Percentiles rank a stretch among this genome's conserved stretches.
Evolutionary conservation across 2,797 vertebrate genomes (phyloP).

Genomic region (Simalia tracyae): DNA sequence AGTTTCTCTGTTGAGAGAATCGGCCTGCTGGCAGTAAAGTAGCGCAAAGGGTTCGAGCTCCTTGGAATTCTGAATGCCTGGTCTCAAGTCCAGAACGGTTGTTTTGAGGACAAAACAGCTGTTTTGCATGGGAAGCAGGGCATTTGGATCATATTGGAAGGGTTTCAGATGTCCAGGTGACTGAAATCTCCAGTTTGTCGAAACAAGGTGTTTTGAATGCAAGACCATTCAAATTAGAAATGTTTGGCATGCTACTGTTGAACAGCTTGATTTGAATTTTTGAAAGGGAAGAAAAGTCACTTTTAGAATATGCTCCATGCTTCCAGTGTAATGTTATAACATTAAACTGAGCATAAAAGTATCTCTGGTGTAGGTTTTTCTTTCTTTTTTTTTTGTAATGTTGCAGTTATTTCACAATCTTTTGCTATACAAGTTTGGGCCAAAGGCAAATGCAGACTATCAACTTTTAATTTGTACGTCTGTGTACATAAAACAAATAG

Average conservation of each 20-base stretch:
- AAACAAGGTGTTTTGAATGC: neutral
- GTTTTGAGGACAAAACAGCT: neutral
- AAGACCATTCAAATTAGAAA: neutral
- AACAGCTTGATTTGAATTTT: neutral
- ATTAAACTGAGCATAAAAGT: neutral
- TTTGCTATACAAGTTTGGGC: too few relatives aligned
- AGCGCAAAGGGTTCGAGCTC: neutral
- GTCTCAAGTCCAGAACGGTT: neutral
- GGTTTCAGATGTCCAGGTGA: neutral
- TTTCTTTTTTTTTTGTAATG: too few relatives aligned
- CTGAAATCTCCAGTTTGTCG: neutral
- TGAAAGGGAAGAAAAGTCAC: neutral
- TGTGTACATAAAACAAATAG: neutral
- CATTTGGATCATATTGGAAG: neutral
- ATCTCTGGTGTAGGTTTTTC: neutral
- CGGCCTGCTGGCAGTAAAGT: neutral
- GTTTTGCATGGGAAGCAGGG: neutral
- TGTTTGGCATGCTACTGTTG: neutral
- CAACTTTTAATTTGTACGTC: neutral
- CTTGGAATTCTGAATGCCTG: neutral
- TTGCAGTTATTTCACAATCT: neutral
- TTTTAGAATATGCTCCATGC: neutral
- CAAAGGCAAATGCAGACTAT: too few relatives aligned
- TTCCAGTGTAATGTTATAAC: neutral
- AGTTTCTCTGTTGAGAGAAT: neutral